phyloP scores from a whole-genome alignment of 2,113 vertebrate species.

The Peromyscus polionotus region DNA sequence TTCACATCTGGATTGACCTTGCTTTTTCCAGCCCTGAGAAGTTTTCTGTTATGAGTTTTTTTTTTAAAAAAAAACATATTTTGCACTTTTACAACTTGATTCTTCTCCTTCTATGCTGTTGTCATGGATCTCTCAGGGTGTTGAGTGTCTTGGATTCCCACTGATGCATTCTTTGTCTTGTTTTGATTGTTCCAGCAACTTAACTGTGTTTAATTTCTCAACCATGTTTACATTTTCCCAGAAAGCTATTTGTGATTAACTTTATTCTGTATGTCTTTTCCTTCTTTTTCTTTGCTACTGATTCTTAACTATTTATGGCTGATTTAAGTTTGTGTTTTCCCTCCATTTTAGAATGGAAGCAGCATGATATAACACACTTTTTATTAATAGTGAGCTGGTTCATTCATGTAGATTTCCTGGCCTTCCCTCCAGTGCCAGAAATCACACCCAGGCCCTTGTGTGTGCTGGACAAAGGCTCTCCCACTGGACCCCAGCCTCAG shows the following conservation, averaged over 20 bases:
- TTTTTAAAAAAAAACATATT: neutral
- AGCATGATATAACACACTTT: neutral
- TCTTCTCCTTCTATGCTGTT: neutral
- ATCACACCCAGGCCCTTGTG: neutral
- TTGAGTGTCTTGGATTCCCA: neutral
- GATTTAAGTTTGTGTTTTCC: neutral
- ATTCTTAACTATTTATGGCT: slow-evolving; percentile 32
- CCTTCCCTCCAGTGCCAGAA: neutral
- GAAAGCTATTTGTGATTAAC: slow-evolving; percentile 32
- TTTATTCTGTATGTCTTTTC: neutral
- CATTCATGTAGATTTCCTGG: neutral
- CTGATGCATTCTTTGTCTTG: neutral
- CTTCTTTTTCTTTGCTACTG: neutral
- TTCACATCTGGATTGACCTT: neutral
- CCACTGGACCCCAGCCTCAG: neutral
- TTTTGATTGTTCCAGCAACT: neutral
- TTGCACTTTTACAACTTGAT: neutral
- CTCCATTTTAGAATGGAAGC: neutral
- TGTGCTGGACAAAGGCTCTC: neutral
- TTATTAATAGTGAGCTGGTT: neutral
- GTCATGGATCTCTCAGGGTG: neutral
- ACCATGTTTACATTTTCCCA: slow-evolving; percentile 19
- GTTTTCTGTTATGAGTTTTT: neutral
- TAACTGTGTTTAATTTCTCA: neutral
- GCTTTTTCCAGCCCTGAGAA: neutral